phyloP scores from a whole-genome alignment of 2,888 invertebrate species.

The Ditula angustiorana region DNA sequence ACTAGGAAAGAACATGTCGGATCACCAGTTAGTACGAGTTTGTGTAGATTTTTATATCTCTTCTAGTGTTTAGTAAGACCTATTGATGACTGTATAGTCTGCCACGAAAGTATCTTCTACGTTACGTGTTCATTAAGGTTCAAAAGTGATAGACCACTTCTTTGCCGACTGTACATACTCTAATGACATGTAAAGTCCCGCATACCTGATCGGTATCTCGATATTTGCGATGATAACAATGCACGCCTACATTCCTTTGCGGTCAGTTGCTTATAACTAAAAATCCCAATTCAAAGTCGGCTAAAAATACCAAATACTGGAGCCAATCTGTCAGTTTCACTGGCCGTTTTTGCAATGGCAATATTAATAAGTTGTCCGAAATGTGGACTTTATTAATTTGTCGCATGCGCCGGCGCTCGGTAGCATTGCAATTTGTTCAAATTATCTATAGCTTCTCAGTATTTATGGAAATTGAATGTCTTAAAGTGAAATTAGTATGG shows the following conservation, averaged over 20 bases:
- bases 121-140: too few relatives aligned
- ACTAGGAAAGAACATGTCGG: too few relatives aligned
- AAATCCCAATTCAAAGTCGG: neutral
- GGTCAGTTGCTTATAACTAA: slow-evolving; percentile 8
- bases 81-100: too few relatives aligned
- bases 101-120: too few relatives aligned
- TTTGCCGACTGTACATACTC: too few relatives aligned
- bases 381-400: slow-evolving; percentile 26
- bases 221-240: slow-evolving; percentile 19
- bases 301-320: slow-evolving; percentile 5
- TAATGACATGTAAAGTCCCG: neutral
- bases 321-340: slow-evolving; percentile 7
- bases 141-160: too few relatives aligned
- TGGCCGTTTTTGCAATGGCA: slow-evolving; percentile 1
- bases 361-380: slow-evolving; percentile 25
- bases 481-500: slow-evolving; percentile 8
- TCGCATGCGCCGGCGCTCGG: slow-evolving; percentile 5
- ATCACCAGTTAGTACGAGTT: too few relatives aligned
- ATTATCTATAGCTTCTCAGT: slow-evolving; percentile 32
- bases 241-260: slow-evolving; percentile 20
- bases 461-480: slow-evolving; percentile 19
- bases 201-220: slow-evolving; percentile 12
- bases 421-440: slow-evolving; percentile 22
- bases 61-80: too few relatives aligned
- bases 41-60: too few relatives aligned